Base-by-base conservation (phyloP, 2,888 invertebrate genomes). In the Trichacis sp. region DNA sequence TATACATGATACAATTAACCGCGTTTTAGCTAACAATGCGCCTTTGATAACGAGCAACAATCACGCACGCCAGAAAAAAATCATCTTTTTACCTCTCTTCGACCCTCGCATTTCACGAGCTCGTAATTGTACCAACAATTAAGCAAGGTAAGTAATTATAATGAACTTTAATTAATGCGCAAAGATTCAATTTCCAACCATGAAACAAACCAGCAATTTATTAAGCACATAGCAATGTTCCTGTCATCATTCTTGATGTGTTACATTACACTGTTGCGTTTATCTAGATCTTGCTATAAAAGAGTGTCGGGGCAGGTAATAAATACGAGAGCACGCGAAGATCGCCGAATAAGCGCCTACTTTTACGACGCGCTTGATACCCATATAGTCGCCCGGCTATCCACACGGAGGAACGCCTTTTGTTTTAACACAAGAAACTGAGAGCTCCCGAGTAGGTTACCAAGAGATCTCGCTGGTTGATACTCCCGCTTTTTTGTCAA, bases 401-500 rank as follows among this genome's bases (percentile, higher is more conserved):
- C 64, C 56, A 52, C 48, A 50, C 47, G 56, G 53, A 57, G 64
- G 65, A 54, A 71, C 73, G 71, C 71, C 78, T 77, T 79, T 77
- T 78, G 74, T 77, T 76, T 77, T 71, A 72, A 70, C 69, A 72
- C 67, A 67, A 72, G 66, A 66, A 70, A 66, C 60, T 48, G 33
- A 49, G 56, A 52, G 68, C 69, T 59, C 53, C 63, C 71, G 72
- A 71, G 73, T 73, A 76, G 75, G 71, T 74, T 75, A 76, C 75
- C 74, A 56, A 64, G 73, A 81, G 82, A 82, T 82, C 77, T 71
- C 73, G 69, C 65, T 72, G 66, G 61, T 70, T 60, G 82, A 82
- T 81, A 82, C 72, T 73, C 64, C 69, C 61, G 74, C 74, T 80
- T 78, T 79, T 80, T 80, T 79, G 79, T 81, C 81, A 79, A 82